Percentiles rank a stretch among this genome's conserved stretches.
Conservation (phyloP, 2,113 vertebrate genomes). For the Sprattus sprattus region DNA sequence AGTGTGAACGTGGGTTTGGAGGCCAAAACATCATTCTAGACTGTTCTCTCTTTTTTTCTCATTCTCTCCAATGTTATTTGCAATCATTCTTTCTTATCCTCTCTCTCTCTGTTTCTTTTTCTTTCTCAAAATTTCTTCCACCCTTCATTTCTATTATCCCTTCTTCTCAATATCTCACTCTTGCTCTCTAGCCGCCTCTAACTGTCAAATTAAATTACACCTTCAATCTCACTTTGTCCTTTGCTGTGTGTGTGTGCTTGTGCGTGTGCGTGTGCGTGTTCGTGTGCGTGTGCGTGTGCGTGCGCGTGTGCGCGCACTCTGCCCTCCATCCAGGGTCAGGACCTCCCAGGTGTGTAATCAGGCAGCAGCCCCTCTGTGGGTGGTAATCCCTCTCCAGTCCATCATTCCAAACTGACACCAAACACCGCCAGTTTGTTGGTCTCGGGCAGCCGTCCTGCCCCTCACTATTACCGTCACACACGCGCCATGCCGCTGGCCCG, state of each 20-base stretch:
- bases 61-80: background rate
- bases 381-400: background rate
- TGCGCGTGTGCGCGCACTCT: background rate
- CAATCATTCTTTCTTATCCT: background rate
- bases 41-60: background rate
- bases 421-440: background rate
- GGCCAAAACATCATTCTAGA: background rate
- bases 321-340: background rate
- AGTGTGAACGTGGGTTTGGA: background rate
- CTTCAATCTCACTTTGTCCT: background rate
- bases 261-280: background rate
- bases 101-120: background rate
- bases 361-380: background rate
- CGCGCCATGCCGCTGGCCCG: background rate
- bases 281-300: background rate
- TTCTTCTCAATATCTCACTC: background rate
- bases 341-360: conserved; percentile 11
- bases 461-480: conserved; percentile 1
- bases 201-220: background rate
- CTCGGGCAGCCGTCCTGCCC: background rate
- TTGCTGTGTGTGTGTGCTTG: background rate
- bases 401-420: background rate
- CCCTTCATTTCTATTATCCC: background rate
- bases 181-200: background rate
- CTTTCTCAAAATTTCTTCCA: background rate